These are phyloP conservation scores for Zeugodacus cucurbitae DNA, from an alignment of 1,140 invertebrate species.

Conservation along the genomic window DNA sequence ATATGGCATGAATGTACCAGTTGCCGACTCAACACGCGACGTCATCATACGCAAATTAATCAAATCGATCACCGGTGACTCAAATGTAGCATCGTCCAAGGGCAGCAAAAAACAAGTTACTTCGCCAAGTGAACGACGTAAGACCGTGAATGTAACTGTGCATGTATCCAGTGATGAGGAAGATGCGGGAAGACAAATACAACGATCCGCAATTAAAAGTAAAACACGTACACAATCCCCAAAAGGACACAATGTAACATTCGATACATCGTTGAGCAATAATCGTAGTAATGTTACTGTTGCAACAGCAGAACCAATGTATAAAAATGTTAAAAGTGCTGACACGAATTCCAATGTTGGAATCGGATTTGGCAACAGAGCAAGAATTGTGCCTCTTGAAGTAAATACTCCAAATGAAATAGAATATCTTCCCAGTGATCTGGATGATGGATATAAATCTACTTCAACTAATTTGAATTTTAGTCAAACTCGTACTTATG, in stretches of 20 bases:
- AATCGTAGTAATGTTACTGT: not conserved
- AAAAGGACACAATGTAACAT: conserved; percentile 7
- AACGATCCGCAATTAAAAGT: conserved; percentile 15
- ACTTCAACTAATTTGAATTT: not conserved
- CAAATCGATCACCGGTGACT: conserved; percentile 46
- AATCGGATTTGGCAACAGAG: not conserved
- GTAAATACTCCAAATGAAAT: not conserved
- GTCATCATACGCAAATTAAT: conserved; percentile 49
- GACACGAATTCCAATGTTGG: not conserved
- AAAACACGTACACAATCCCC: not conserved
- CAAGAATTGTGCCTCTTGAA: conserved; percentile 12
- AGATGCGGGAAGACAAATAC: conserved; percentile 41
- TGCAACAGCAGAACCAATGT: too few species aligned
- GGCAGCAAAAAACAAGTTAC: not conserved
- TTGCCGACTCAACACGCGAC: conserved; percentile 55
- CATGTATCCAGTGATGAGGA: conserved; percentile 45
- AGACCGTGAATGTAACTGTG: conserved; percentile 42
- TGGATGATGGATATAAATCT: not conserved
- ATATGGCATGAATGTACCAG: conserved; percentile 54
- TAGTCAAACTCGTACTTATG: not conserved
- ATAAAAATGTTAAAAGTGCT: not conserved
- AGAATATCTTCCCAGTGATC: too few species aligned
- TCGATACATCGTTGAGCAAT: conserved; percentile 40
- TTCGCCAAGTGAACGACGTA: not conserved
- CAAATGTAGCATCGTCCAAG: not conserved